phyloP scores from a whole-genome alignment of 2,113 vertebrate species.

The Platichthys stellatus region DNA sequence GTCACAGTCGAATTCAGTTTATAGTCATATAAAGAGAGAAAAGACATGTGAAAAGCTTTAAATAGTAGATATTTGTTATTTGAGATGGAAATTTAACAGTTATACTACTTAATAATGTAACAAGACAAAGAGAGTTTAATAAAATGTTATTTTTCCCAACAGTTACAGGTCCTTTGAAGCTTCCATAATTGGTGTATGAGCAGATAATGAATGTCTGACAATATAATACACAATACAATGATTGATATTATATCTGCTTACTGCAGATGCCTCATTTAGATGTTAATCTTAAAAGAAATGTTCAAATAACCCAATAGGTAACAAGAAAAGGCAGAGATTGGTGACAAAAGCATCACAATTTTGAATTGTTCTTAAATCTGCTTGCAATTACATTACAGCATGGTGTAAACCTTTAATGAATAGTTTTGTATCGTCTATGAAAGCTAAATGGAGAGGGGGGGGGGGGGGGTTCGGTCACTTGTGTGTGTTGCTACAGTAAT shows the following conservation, averaged over 20 bases:
- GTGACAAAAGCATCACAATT: too few relatives aligned
- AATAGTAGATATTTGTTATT: background rate
- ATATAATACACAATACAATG: background rate
- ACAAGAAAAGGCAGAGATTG: background rate
- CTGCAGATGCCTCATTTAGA: too few relatives aligned
- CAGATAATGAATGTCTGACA: background rate
- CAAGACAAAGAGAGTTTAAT: too few relatives aligned
- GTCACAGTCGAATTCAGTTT: background rate
- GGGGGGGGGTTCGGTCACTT: background rate
- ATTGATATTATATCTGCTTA: too few relatives aligned
- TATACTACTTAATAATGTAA: background rate
- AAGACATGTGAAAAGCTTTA: too few relatives aligned
- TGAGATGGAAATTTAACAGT: background rate
- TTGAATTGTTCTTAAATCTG: background rate
- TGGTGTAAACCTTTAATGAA: background rate
- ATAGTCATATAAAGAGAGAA: too few relatives aligned
- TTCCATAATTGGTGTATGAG: background rate
- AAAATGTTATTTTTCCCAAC: too few relatives aligned
- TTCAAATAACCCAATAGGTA: too few relatives aligned
- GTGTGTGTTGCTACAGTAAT: constrained; percentile 59
- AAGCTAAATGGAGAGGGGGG: background rate
- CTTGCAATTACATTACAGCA: background rate
- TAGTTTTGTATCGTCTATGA: background rate
- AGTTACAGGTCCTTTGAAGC: too few relatives aligned
- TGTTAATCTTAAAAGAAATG: too few relatives aligned